Conservation (phyloP, 2,113 vertebrate species). For the Uria aalge region DNA sequence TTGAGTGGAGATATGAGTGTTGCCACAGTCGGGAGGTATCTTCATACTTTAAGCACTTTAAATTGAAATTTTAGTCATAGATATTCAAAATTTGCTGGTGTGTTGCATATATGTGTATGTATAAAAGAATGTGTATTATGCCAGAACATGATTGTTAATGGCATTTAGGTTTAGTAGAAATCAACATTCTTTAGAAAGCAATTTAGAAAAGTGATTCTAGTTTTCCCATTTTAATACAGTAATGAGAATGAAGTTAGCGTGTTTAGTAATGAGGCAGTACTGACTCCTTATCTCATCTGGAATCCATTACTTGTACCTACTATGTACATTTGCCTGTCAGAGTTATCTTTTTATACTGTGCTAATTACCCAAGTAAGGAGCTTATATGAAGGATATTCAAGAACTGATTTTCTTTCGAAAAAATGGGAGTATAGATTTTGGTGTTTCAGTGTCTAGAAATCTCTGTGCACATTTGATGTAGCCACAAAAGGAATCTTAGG, state of each 20-base stretch:
- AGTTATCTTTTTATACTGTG: background rate
- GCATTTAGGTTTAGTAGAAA: background rate
- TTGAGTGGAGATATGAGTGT: background rate
- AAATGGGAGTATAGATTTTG: background rate
- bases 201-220: background rate
- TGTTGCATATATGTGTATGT: background rate
- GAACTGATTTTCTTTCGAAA: background rate
- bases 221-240: background rate
- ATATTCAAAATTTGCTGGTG: background rate
- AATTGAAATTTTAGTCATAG: background rate
- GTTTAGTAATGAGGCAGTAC: background rate
- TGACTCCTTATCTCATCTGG: background rate
- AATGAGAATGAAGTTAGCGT: background rate
- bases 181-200: background rate
- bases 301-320: background rate
- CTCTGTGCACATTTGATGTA: background rate
- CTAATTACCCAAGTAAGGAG: background rate
- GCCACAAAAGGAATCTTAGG: background rate
- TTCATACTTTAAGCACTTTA: background rate
- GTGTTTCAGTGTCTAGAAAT: background rate
- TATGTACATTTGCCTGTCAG: background rate
- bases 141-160: background rate
- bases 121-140: background rate
- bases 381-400: background rate
- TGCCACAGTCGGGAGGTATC: background rate